These are phyloP conservation scores for Rhingia rostrata DNA, from an alignment of 2,888 invertebrate genomes.

Conservation along the genomic window DNA sequence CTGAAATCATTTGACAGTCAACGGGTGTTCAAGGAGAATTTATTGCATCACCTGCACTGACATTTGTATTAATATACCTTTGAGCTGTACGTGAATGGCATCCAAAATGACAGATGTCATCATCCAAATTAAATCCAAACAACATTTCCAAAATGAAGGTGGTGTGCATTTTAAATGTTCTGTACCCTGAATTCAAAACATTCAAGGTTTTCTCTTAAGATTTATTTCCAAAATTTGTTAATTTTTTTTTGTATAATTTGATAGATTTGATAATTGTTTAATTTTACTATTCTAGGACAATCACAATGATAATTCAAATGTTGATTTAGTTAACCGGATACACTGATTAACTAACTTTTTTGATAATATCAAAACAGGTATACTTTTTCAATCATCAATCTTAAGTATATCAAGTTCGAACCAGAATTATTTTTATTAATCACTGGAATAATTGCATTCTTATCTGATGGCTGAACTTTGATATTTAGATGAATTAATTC, in stretches of 20 bases:
- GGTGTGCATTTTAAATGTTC: background rate
- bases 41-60: background rate
- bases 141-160: background rate
- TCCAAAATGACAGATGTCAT: background rate
- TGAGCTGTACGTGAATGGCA: background rate
- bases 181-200: background rate
- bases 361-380: too few relatives aligned
- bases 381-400: too few relatives aligned
- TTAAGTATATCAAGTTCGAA: too few relatives aligned
- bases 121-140: background rate
- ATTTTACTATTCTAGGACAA: too few relatives aligned
- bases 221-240: background rate
- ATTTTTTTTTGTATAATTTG: background rate
- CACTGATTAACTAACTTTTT: too few relatives aligned
- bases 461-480: too few relatives aligned
- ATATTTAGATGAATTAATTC: too few relatives aligned
- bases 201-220: background rate
- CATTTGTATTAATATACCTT: constrained; percentile 3
- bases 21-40: background rate
- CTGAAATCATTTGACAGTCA: background rate
- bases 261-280: background rate
- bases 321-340: too few relatives aligned
- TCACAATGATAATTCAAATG: too few relatives aligned
- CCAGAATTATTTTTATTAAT: too few relatives aligned
- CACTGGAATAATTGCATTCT: too few relatives aligned